A percentile compares a stretch with the other conserved stretches of the same genome.
These are phyloP conservation scores for Myripristis murdjan DNA, from an alignment of 2,797 vertebrate species.

Conservation along the genomic window DNA sequence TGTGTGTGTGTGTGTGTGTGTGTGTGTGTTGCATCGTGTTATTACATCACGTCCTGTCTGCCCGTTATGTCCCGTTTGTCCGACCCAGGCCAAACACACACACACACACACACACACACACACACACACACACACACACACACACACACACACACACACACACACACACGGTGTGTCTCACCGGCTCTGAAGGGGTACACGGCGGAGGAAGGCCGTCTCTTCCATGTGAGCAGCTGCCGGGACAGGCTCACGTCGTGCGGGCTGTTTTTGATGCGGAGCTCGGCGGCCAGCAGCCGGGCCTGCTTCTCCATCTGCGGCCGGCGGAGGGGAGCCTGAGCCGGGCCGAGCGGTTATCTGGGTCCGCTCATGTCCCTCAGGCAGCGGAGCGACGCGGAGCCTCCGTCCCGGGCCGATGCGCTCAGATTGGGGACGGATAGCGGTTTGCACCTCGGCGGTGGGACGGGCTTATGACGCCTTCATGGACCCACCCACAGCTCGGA, in stretches of 20 bases:
- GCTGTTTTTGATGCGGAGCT: conserved; percentile 86
- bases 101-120: not conserved
- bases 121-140: not conserved
- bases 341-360: conserved; percentile 56
- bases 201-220: conserved; percentile 72
- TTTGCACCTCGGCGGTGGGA: conserved; percentile 65
- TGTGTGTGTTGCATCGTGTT: too few relatives aligned
- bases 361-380: conserved; percentile 63
- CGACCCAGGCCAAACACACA: too few relatives aligned
- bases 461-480: conserved; percentile 41
- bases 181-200: conserved; percentile 76
- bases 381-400: too few relatives aligned
- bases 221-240: conserved; percentile 87
- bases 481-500: not conserved
- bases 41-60: not conserved
- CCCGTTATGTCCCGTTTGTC: conserved; percentile 35
- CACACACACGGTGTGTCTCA: conserved; percentile 55
- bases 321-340: conserved; percentile 42
- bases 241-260: conserved; percentile 89
- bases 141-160: not conserved
- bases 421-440: conserved; percentile 81
- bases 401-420: not conserved
- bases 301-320: conserved; percentile 80
- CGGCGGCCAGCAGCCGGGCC: conserved; percentile 80
- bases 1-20: too few relatives aligned